Base-by-base conservation (phyloP, 2,113 vertebrate species). In the Stigmatopora argus region DNA sequence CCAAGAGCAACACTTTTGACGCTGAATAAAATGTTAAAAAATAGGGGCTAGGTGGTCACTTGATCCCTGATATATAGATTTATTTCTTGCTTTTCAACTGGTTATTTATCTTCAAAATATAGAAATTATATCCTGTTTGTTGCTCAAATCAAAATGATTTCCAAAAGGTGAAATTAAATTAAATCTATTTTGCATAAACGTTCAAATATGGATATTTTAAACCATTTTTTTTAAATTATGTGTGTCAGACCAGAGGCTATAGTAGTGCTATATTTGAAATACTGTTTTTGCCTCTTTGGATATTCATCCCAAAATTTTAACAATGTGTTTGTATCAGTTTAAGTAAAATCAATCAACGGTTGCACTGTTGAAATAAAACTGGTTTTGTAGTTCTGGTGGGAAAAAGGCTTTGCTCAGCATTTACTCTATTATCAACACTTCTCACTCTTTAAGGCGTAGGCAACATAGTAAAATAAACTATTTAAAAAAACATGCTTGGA, bases 381-480 rank as follows among this genome's bases (percentile, higher is more conserved):
- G n/a, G 17, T 38, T 35, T 58, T 34, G 31, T 14, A 7, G 0
- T 13, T 21, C 11, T 2, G 55, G 13, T 26, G 26, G 1, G 13
- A 7, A 26, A 23, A 45, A 62, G 45, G 41, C 59, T 6, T 19
- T 46, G 19, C n/a, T 19, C n/a, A 21, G 51, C 51, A 53, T 26
- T 26, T 23, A 53, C 21, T 5, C 19, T 45, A 9, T 47, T 8
- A 18, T 35, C 23, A n/a, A 49, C 45, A 9, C 19, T 47, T 3
- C 78, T 78, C 74, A 67, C 71, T 82, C 62, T 72, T 31, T 65
- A 71, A 77, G 64, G 70, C 69, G 87, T 84, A 88, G 83, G 88
- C 84, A 84, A 85, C 68, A 12, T 53, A n/a, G 38, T 41, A 41
- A 55, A 55, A 15, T 15, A 31, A 17, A 48, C 13, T 15, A 14